Percentiles rank a stretch among this genome's conserved stretches.
Conservation (phyloP, 2,797 vertebrate genomes). For the Silurus lanzhouensis region DNA sequence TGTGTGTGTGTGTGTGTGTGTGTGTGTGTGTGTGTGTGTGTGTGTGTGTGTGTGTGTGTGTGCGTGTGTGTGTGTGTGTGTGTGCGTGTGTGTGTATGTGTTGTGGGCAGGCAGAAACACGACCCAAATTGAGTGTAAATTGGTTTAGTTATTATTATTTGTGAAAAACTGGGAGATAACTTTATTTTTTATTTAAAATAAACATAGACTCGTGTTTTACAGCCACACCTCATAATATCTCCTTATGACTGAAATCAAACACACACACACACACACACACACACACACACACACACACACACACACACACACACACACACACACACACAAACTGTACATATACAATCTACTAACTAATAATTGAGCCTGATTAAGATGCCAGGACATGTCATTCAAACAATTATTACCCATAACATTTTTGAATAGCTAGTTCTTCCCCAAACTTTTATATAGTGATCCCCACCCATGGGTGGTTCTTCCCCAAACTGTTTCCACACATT, state of each 20-base stretch:
- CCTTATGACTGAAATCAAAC: not conserved
- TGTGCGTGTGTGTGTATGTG: slow-evolving; percentile 1
- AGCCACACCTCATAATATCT: not conserved
- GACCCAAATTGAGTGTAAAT: slow-evolving; percentile 37
- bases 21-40: slow-evolving; percentile 7
- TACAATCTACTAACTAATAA: not conserved
- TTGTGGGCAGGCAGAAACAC: slow-evolving; percentile 39
- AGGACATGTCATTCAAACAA: too few species aligned
- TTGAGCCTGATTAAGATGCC: not conserved
- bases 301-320: slow-evolving; percentile 9
- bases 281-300: slow-evolving; percentile 19
- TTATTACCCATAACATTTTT: too few species aligned
- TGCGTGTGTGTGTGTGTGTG: not conserved
- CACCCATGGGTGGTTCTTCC: too few species aligned
- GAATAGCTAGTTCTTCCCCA: too few species aligned
- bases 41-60: not conserved
- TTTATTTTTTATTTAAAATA: not conserved
- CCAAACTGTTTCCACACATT: too few species aligned
- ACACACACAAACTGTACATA: too few species aligned
- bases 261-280: slow-evolving; percentile 7
- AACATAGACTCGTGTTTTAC: not conserved
- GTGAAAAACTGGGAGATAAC: slow-evolving; percentile 12
- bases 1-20: too few species aligned
- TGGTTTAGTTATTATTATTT: slow-evolving; percentile 38
- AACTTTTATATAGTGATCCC: too few species aligned